phyloP scores from a whole-genome alignment of 2,113 vertebrate genomes.

The Ariopsis seemanni region DNA sequence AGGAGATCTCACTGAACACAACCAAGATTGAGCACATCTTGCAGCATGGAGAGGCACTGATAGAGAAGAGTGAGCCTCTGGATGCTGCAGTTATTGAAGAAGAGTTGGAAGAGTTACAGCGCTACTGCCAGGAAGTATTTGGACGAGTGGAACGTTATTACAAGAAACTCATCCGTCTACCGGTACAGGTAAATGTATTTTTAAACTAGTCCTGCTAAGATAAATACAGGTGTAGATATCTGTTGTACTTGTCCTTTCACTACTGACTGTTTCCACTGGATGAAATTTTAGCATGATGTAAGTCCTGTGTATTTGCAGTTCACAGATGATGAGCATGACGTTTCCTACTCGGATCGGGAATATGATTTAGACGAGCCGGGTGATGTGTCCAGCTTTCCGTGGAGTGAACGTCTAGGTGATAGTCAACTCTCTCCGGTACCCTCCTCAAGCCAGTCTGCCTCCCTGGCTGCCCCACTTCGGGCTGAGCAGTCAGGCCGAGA shows the following conservation, averaged over 20 bases:
- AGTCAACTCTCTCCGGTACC: conserved; percentile 83
- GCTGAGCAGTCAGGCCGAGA: conserved; percentile 89
- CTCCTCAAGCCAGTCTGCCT: conserved; percentile 88
- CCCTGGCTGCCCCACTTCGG: conserved; percentile 81
- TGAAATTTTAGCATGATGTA: background rate
- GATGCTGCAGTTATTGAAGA: conserved; percentile 95
- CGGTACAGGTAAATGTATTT: conserved; percentile 69
- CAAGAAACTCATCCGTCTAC: conserved; percentile 89
- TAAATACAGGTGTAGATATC: background rate
- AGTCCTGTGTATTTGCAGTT: conserved; percentile 69
- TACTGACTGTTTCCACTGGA: background rate
- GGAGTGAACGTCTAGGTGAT: conserved; percentile 84
- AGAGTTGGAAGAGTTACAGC: conserved; percentile 89
- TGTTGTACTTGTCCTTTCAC: background rate
- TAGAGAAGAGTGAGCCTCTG: conserved; percentile 92
- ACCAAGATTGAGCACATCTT: conserved; percentile 89
- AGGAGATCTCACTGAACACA: conserved; percentile 90
- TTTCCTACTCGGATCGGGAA: conserved; percentile 85
- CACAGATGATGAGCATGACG: conserved; percentile 88
- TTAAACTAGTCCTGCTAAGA: background rate
- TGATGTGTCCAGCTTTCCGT: conserved; percentile 83
- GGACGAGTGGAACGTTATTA: conserved; percentile 94
- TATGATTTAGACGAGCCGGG: conserved; percentile 86
- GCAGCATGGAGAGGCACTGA: conserved; percentile 85
- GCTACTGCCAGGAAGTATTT: conserved; percentile 95